Evolutionary conservation across 2,888 invertebrate genomes (phyloP).

Genomic region (Hedya salicella): DNA sequence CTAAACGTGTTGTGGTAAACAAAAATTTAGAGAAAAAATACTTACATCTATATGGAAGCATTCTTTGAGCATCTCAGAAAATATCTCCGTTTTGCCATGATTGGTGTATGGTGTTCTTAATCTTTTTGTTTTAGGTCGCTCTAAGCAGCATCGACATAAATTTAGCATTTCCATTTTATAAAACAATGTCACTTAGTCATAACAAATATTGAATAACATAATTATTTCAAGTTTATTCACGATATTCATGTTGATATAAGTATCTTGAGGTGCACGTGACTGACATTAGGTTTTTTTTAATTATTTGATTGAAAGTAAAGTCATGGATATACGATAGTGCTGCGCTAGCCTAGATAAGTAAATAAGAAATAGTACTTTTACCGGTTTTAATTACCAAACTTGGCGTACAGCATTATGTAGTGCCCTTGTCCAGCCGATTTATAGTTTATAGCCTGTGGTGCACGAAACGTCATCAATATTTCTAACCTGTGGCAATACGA

Average conservation of each 20-base stretch:
- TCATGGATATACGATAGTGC: too few relatives aligned
- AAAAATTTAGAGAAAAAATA: background rate
- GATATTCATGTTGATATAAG: too few relatives aligned
- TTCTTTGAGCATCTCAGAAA: constrained; percentile 73
- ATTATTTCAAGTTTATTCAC: too few relatives aligned
- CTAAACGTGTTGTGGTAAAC: too few relatives aligned
- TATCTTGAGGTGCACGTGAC: too few relatives aligned
- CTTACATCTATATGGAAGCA: constrained; percentile 77
- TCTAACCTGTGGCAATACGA: background rate
- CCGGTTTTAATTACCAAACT: background rate
- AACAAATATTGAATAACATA: too few relatives aligned
- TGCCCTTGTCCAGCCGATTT: background rate
- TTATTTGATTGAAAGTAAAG: too few relatives aligned
- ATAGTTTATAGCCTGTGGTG: background rate
- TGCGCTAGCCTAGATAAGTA: too few relatives aligned
- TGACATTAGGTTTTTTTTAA: too few relatives aligned
- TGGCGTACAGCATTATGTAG: background rate
- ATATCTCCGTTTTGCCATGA: constrained; percentile 67
- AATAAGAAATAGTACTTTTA: background rate
- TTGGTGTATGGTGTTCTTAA: constrained; percentile 61
- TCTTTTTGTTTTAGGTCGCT: constrained; percentile 69
- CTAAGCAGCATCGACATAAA: constrained; percentile 69
- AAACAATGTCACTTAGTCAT: too few relatives aligned
- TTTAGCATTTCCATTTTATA: constrained; percentile 56
- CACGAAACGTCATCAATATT: background rate